Evolutionary conservation across 2,113 vertebrate genomes (phyloP).

Genomic region (Pitta sordida): DNA sequence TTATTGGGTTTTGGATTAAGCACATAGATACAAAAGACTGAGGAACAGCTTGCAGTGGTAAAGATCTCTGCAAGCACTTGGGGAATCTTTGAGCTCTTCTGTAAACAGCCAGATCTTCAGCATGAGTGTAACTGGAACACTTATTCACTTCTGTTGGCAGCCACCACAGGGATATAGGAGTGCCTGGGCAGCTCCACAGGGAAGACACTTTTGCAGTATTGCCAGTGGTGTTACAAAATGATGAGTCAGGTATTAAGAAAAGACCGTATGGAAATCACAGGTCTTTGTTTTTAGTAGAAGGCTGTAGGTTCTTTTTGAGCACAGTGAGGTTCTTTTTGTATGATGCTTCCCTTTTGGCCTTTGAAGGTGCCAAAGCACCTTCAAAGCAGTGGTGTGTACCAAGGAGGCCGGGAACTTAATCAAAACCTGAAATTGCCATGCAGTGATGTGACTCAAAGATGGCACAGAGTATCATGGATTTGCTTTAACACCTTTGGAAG

Average conservation of each 20-base stretch:
- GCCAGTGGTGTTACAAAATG: not conserved
- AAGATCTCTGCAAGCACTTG: not conserved
- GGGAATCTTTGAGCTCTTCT: not conserved
- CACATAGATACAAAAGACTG: not conserved
- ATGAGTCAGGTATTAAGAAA: not conserved
- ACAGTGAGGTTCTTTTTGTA: not conserved
- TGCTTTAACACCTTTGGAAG: not conserved
- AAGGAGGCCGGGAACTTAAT: not conserved
- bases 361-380: not conserved
- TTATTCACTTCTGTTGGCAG: slow-evolving; percentile 17
- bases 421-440: not conserved
- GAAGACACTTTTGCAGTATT: not conserved
- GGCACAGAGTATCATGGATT: not conserved
- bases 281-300: not conserved
- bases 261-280: not conserved
- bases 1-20: not conserved
- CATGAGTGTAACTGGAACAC: not conserved
- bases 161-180: not conserved
- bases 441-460: not conserved
- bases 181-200: not conserved
- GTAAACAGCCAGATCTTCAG: not conserved
- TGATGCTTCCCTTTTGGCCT: not conserved
- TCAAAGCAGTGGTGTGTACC: not conserved
- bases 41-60: not conserved
- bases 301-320: not conserved